Base-by-base conservation (phyloP, 2,888 invertebrate genomes). In the Brachycybe producta region DNA sequence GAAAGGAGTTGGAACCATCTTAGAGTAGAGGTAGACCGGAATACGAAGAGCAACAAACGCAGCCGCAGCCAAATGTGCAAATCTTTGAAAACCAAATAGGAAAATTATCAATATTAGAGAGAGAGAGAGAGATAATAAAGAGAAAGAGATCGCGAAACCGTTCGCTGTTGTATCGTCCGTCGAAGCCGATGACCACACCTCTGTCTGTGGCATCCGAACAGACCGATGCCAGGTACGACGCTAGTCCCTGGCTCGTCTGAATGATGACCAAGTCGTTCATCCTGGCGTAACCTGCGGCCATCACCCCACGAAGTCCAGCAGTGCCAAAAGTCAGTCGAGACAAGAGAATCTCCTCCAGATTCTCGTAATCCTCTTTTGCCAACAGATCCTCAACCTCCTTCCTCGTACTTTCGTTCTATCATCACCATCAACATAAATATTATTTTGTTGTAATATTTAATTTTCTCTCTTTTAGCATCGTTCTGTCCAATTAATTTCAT, bases 221-320 rank as follows among this genome's bases (percentile, higher is more conserved):
- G 35, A 71, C 68, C 48, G 75, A 70, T 58, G 78, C 69, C 46
- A 92, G 63, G 65, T 91, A 88, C 45, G 78, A 76, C 41, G 80
- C 75, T 4, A 95, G 67, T 0, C 94, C 95, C 76, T 95, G 90
- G 1, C 82, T 82, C 1, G 94, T 91, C 70, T 98, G 98, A 43
- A 98, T 76, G 50, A 78, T 69, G 0, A 94, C 86, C 39, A 99
- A 74, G 67, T 98, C 97, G 67, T 99, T 99, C 85, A 98, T 88
- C 55, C 82, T 80, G 57, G 77, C 78, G 67, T 84, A 94, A 0
- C 98, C 98, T 15, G 91, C 83, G 17, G 80, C 84, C 97, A 98
- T 97, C 56, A 74, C 74, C 0, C 84, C 90, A 55, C 98, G 76
- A 28, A 98, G 71, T 0, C 69, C 94, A 1, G 94, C 94, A 1